Conservation (phyloP, 2,797 vertebrate species). For the Labeo calbasu region DNA sequence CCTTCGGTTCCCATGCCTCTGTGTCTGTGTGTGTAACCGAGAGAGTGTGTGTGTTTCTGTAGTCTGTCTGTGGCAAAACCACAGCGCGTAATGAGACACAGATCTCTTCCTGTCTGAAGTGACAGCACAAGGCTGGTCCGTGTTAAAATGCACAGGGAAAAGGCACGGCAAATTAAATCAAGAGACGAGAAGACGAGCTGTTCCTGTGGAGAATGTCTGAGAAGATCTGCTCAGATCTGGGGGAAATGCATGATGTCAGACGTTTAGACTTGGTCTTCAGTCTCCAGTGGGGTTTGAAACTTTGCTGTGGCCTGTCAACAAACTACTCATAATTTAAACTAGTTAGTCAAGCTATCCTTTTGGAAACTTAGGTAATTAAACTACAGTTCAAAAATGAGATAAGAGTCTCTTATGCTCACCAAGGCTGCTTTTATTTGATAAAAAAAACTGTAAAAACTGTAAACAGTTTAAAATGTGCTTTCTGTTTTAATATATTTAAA, state of each 20-base stretch:
- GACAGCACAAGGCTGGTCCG: neutral
- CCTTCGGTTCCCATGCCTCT: constrained; percentile 44
- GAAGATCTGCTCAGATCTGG: neutral
- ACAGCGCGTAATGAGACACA: constrained; percentile 44
- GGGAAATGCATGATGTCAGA: neutral
- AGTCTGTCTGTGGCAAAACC: constrained; percentile 34
- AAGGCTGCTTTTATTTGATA: neutral
- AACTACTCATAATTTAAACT: neutral
- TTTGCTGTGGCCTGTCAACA: constrained; percentile 3
- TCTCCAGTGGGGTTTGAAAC: neutral
- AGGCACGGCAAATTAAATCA: constrained; percentile 23
- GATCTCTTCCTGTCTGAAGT: constrained; percentile 50
- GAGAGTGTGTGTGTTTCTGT: neutral
- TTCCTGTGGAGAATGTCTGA: neutral
- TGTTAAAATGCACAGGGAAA: neutral
- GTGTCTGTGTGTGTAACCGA: neutral
- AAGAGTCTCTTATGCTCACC: neutral
- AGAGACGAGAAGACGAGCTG: neutral
- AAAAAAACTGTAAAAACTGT: neutral
- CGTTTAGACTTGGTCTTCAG: neutral
- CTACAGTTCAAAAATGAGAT: too few relatives aligned
- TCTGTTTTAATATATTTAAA: neutral
- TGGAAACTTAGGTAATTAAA: neutral
- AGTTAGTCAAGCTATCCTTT: neutral
- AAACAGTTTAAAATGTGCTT: neutral